Percentiles rank a stretch among this genome's conserved stretches.
phyloP scores from a whole-genome alignment of 2,888 invertebrate genomes.

The Polydrusus tereticollis region DNA sequence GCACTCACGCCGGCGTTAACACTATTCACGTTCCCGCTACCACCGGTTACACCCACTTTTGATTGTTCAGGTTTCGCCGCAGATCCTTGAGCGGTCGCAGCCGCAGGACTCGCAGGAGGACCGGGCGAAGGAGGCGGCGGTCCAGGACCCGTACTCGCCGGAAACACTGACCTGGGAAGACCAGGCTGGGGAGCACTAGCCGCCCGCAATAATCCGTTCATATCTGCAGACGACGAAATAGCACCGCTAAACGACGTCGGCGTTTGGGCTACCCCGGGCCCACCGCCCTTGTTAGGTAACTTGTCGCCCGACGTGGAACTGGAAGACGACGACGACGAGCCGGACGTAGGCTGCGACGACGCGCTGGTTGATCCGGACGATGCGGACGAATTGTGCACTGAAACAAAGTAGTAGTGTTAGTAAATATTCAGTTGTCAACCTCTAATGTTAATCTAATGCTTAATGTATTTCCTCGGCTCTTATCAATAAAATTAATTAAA shows the following conservation, averaged over 20 bases:
- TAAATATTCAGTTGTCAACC: background rate
- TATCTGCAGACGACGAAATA: constrained; percentile 63
- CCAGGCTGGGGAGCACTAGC: constrained; percentile 65
- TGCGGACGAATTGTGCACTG: constrained; percentile 33
- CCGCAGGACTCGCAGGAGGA: constrained; percentile 68
- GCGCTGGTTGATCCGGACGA: constrained; percentile 58
- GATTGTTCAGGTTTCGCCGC: constrained; percentile 69
- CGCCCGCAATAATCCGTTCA: constrained; percentile 63
- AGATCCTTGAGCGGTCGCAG: constrained; percentile 67
- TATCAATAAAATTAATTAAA: too few relatives aligned
- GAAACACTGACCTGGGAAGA: constrained; percentile 67
- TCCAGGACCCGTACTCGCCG: constrained; percentile 69
- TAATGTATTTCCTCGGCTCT: too few relatives aligned
- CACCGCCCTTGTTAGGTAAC: constrained; percentile 45
- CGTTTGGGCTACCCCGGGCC: constrained; percentile 61
- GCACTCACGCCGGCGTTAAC: constrained; percentile 8
- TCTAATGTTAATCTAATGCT: too few relatives aligned
- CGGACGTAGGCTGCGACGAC: constrained; percentile 50
- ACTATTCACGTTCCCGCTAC: constrained; percentile 20
- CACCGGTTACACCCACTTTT: constrained; percentile 57
- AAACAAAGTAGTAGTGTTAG: constrained; percentile 1
- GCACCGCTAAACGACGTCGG: constrained; percentile 53
- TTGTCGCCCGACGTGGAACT: constrained; percentile 44
- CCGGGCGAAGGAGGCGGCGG: constrained; percentile 65
- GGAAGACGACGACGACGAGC: constrained; percentile 58